Conservation (phyloP, 2,113 vertebrate species). For the Sphyrna mokarran region DNA sequence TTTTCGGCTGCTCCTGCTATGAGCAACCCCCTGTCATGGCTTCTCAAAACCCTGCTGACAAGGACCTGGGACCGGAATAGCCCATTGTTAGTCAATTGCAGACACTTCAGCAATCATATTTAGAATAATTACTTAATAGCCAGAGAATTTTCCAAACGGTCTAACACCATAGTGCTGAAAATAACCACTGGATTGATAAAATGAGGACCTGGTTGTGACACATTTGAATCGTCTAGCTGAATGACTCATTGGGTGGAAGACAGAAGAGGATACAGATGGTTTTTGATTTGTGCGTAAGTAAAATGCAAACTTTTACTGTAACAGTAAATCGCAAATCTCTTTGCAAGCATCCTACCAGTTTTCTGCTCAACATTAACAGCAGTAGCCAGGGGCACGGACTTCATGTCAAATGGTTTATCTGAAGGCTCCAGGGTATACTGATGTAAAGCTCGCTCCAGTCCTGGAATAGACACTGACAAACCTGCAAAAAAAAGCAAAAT, state of each 20-base stretch:
- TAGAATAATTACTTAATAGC: background rate
- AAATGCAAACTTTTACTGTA: background rate
- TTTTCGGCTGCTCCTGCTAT: background rate
- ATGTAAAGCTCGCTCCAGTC: constrained; percentile 90
- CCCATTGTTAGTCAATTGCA: no score
- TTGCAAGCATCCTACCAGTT: constrained; percentile 58
- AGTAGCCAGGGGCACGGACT: constrained; percentile 77
- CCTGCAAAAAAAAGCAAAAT: constrained; percentile 52
- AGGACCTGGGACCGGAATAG: no score
- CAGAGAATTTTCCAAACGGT: background rate
- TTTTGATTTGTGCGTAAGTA: background rate
- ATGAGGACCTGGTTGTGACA: background rate
- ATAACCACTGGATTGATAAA: background rate
- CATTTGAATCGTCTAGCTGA: background rate
- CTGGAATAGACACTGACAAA: constrained; percentile 81
- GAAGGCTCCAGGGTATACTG: constrained; percentile 89
- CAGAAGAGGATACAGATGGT: background rate
- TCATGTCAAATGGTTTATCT: constrained; percentile 93
- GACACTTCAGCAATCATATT: background rate
- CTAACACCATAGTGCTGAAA: background rate
- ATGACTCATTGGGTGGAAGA: background rate
- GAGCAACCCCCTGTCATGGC: no score
- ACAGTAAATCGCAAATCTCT: background rate
- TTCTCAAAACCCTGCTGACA: no score
- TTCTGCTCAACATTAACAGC: constrained; percentile 81